Conservation (phyloP, 2,113 vertebrate species). For the Arenaria interpres region DNA sequence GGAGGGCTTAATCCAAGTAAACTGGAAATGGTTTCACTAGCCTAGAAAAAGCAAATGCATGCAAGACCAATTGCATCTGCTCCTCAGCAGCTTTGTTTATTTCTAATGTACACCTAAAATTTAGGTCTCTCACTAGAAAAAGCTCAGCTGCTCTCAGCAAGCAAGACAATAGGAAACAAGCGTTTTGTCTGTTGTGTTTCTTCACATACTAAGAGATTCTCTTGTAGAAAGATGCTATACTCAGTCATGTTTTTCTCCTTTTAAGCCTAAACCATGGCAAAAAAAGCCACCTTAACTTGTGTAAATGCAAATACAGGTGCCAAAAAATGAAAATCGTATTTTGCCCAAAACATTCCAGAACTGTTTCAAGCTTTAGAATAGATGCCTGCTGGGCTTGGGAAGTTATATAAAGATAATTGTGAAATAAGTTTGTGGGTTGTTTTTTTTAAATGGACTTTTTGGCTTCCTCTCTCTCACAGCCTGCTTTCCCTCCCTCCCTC, state of each 20-base stretch:
- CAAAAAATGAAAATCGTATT: not conserved
- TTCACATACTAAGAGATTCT: rapidly evolving
- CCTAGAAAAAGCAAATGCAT: not conserved
- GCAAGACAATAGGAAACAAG: not conserved
- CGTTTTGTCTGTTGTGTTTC: not conserved
- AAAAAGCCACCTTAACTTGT: not conserved
- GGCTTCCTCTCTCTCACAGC: not conserved
- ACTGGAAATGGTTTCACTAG: not conserved
- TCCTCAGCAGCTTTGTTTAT: not conserved
- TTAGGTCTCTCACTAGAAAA: not conserved
- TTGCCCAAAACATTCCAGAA: not conserved
- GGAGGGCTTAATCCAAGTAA: not conserved
- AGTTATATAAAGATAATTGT: not conserved
- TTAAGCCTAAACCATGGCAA: not conserved
- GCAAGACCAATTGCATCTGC: not conserved
- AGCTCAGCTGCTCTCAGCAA: not conserved
- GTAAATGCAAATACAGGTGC: not conserved
- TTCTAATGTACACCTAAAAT: not conserved
- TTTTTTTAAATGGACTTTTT: not conserved
- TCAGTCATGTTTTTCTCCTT: not conserved
- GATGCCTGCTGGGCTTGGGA: not conserved
- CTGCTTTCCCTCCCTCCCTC: not conserved
- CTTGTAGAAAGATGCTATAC: not conserved
- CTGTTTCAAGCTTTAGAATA: not conserved
- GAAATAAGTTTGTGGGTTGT: not conserved